Evolutionary conservation across 2,797 vertebrate genomes (phyloP).

Genomic region (Anguilla marmorata): DNA sequence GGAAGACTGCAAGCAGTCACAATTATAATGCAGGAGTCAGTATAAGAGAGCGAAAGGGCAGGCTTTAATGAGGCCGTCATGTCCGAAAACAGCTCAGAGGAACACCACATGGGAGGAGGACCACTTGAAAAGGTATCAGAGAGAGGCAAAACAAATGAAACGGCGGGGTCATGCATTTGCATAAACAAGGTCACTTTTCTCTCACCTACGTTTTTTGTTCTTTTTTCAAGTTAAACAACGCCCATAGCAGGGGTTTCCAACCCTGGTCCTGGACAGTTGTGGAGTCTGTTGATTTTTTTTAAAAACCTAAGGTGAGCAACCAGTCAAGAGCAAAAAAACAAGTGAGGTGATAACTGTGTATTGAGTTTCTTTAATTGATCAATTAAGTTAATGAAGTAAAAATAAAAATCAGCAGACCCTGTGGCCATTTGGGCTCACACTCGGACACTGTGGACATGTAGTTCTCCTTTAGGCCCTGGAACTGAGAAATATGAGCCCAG

Average conservation of each 20-base stretch:
- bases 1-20: neutral
- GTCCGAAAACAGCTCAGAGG: neutral
- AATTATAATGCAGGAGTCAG: constrained; percentile 7
- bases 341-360: neutral
- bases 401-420: neutral
- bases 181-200: neutral
- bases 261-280: no score
- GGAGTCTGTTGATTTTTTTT: neutral
- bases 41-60: neutral
- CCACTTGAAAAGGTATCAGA: neutral
- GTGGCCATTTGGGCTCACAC: no score
- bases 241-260: neutral
- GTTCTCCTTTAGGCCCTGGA: neutral
- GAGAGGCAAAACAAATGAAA: neutral
- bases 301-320: neutral
- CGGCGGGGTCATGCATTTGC: neutral
- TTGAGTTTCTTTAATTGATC: neutral
- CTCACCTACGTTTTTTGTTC: no score
- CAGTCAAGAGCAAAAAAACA: neutral
- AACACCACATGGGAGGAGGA: neutral
- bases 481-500: no score
- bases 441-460: neutral
- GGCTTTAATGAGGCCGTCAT: neutral
- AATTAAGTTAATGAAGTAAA: neutral
- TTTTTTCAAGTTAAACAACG: neutral